phyloP scores from a whole-genome alignment of 2,113 vertebrate species.

The Scytalopus superciliaris region DNA sequence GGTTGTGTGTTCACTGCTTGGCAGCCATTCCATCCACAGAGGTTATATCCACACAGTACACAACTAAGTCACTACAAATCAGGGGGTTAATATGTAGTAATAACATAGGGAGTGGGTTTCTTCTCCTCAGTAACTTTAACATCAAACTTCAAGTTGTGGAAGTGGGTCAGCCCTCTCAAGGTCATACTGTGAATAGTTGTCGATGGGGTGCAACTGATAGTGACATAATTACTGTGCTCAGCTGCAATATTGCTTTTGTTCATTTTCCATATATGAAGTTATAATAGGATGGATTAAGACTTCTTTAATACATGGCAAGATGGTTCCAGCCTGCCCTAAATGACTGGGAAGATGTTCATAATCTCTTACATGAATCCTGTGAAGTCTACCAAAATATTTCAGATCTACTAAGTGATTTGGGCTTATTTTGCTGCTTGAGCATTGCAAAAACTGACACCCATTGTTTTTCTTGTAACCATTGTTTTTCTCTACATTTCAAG shows the following conservation, averaged over 20 bases:
- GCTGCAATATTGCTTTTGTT: neutral
- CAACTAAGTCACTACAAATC: neutral
- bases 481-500: neutral
- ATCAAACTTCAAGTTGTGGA: neutral
- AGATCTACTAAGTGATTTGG: neutral
- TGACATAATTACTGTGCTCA: neutral
- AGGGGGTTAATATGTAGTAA: neutral
- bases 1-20: neutral
- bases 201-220: neutral
- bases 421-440: neutral
- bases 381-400: neutral
- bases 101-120: neutral
- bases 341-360: neutral
- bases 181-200: neutral
- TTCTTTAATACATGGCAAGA: neutral
- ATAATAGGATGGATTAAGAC: neutral
- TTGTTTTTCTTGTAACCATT: neutral
- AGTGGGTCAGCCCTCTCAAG: neutral
- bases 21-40: neutral
- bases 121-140: neutral
- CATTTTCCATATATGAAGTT: neutral
- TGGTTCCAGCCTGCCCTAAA: neutral
- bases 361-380: neutral
- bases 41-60: neutral
- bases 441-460: neutral